These are phyloP conservation scores for Sphaeridia pumilis DNA, from an alignment of 2,888 invertebrate genomes.

Conservation along the genomic window DNA sequence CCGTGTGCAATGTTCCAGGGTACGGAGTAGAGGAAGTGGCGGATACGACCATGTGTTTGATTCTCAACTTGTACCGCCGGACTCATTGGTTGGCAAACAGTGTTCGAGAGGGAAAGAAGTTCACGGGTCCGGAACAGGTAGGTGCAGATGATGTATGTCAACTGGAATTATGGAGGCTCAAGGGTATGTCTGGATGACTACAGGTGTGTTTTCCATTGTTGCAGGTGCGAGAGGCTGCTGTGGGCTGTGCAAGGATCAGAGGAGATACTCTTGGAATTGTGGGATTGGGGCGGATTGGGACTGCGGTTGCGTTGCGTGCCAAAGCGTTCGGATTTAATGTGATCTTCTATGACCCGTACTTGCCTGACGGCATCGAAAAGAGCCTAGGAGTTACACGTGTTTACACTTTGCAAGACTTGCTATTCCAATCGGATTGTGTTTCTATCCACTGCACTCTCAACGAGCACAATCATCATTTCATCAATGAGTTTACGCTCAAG, in stretches of 20 bases:
- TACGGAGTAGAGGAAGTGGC: constrained; percentile 98
- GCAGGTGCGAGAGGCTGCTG: constrained; percentile 80
- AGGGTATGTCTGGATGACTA: too few species aligned
- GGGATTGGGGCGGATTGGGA: constrained; percentile 92
- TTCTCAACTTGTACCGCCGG: constrained; percentile 96
- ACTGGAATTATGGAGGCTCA: too few species aligned
- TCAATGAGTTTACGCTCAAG: constrained; percentile 99
- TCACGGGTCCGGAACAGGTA: constrained; percentile 70
- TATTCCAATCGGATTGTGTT: constrained; percentile 98
- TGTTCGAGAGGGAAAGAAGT: constrained; percentile 97
- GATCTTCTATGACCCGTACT: constrained; percentile 98
- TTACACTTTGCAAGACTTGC: constrained; percentile 89
- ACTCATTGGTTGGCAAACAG: constrained; percentile 99
- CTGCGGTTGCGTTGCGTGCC: constrained; percentile 93
- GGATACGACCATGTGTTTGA: constrained; percentile 97
- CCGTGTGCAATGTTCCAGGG: constrained; percentile 99
- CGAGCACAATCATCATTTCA: constrained; percentile 98
- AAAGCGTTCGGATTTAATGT: constrained; percentile 99
- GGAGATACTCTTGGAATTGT: constrained; percentile 98
- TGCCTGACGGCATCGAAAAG: constrained; percentile 97
- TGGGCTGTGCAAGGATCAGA: constrained; percentile 91
- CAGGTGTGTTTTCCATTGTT: constrained; percentile 47
- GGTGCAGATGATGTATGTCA: neutral
- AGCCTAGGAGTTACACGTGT: constrained; percentile 91
- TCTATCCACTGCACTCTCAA: constrained; percentile 98